Evolutionary conservation across 2,888 invertebrate genomes (phyloP), one percentile per base, ranked within the genome.

Genomic region (Barypeithes pellucidus): DNA sequence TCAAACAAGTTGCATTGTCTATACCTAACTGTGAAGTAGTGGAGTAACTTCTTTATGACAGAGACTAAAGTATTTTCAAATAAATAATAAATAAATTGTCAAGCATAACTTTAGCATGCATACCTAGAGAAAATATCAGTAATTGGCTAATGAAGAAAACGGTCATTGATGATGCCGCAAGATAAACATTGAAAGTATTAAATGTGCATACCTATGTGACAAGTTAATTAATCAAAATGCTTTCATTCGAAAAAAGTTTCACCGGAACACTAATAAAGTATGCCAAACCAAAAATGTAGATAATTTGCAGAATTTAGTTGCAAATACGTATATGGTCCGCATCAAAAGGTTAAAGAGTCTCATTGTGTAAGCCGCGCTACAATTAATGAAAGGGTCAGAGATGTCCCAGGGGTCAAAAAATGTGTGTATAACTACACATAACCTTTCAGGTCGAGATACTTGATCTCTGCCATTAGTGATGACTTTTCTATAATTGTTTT

Each of bases 341-440:
- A 29, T 29, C 7, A 41, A 63, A 72, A 73, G 68, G 73, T 73
- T 73, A 73, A 73, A 68, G 11, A 45, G 57, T 20, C 29, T 68
- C 16, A 73, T 68, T 68, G 59, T 68, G 65, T 73, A 73, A 73
- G 45, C 54, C 45, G 66, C 66, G 66, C 36, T 72, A 62, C 60
- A 62, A 72, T 72, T 72, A 72, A 65, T 63, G 41, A 73, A 73
- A 73, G 73, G 68, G 73, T 73, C 73, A 73, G 59, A 63, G 60
- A 73, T 47, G 67, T 68, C 65, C 63, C 68, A 39, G 41, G 73
- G 73, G 73, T 68, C 73, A 73, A 73, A 68, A 73, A 73, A 65
- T 73, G 62, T 68, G 63, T 73, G 50, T 65, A 61, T 72, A 72
- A 72, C 72, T 59, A 61, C 41, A 72, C 52, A 72, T 52, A 72